Evolutionary conservation across 2,797 vertebrate genomes (phyloP), one percentile per base, ranked within the genome.

Genomic region (Heliangelus exortis): DNA sequence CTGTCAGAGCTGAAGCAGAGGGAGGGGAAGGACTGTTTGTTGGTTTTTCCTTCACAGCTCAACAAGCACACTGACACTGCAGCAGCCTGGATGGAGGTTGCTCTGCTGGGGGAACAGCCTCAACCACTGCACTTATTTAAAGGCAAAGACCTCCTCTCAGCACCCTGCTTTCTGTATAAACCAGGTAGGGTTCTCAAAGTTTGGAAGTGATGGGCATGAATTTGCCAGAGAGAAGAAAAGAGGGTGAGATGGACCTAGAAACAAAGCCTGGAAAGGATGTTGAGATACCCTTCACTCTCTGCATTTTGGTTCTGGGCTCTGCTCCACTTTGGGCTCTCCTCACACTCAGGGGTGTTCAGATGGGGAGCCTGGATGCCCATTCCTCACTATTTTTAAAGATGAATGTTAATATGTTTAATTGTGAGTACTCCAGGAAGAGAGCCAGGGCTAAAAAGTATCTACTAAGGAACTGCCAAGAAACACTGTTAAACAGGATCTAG

Each of bases 401-500:
- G 48, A 93, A 89, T 92, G 68, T 82, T 92, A 89, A 94, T 91
- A 73, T 34, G 87, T 87, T 93, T 94, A 93, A 96, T 94, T 96
- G 87, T 89, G 88, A 95, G 63, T 75, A 66, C 48, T 89, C 84
- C 58, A 95, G 95, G 92, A 96, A 88, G 36, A 25, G 68, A 88
- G 91, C 92, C 95, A 97, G 84, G 43, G 66, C 73, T 94, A 84
- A 92, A 95, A 94, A 90, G 58, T 89, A 90, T 93, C 83, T 91
- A 22, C 92, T 81, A 95, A 85, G 90, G 82, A 96, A 85, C 69
- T 95, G 84, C 95, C 94, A 94, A 96, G 86, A 96, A 96, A 82
- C 55, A 77, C 79, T 92, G 77, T 92, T 97, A 87, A 95, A 92
- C 93, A 95, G 93, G 91, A 94, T 93, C 81, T 93, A 95, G 96